These are phyloP conservation scores for Athalia cordata DNA, from an alignment of 2,888 invertebrate species.

Conservation along the genomic window DNA sequence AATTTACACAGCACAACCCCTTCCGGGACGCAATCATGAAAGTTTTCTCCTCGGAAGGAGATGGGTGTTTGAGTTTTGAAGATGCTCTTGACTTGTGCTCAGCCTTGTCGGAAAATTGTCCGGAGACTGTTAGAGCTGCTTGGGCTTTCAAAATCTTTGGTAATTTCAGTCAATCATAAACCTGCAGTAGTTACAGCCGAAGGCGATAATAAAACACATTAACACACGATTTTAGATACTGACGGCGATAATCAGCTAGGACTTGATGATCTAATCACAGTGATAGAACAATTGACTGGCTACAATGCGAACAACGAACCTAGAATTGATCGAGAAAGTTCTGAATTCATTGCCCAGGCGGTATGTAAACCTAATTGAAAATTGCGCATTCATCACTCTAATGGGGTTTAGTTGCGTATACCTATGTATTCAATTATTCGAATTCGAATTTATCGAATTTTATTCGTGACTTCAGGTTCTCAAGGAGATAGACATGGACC, in stretches of 20 bases:
- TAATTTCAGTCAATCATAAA: slow-evolving; percentile 65
- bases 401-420: not conserved
- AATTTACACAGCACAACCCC: slow-evolving; percentile 81
- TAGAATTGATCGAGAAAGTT: slow-evolving; percentile 72
- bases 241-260: slow-evolving; percentile 80
- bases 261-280: slow-evolving; percentile 75
- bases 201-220: not conserved
- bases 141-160: slow-evolving; percentile 89
- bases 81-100: slow-evolving; percentile 87
- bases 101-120: slow-evolving; percentile 84
- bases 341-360: slow-evolving; percentile 76
- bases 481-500: slow-evolving; percentile 78
- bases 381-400: slow-evolving; percentile 15
- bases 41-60: slow-evolving; percentile 84
- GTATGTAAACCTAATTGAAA: slow-evolving; percentile 71
- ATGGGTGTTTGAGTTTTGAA: slow-evolving; percentile 84
- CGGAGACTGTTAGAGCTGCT: slow-evolving; percentile 81
- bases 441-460: not conserved
- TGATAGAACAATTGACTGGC: slow-evolving; percentile 76
- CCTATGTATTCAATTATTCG: not conserved
- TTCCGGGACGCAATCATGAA: slow-evolving; percentile 83
- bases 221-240: slow-evolving; percentile 75
- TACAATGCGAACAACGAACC: slow-evolving; percentile 65
- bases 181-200: not conserved
- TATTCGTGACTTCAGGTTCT: slow-evolving; percentile 74